Base-by-base conservation (phyloP, 2,888 invertebrate genomes). In the Arge pagana region DNA sequence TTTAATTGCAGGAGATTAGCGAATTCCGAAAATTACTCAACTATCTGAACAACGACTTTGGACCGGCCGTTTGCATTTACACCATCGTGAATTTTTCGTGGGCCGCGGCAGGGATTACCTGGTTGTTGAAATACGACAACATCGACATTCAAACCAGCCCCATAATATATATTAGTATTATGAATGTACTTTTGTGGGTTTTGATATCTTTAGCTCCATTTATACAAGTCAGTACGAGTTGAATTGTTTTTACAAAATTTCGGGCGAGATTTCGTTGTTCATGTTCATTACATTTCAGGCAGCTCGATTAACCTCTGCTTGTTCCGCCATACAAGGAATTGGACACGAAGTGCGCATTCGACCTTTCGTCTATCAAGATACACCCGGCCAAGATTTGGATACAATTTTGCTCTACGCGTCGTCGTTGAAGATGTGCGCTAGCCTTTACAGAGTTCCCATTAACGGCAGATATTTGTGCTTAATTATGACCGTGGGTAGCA, bases 291-390 rank as follows among this genome's bases (percentile, higher is more conserved):
- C 56, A 65, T 60, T 80, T 39, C 76, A 90, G 86, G 91, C 90
- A 13, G 87, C 90, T 1, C 82, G 89, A 48, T 79, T 92, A 55
- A 86, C 90, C 0, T 82, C 83, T 7, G 85, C 87, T 31, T 91
- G 90, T 64, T 81, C 83, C 16, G 81, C 82, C 59, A 83, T 89
- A n/a, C 86, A 85, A 72, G 82, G 82, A 13, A 85, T 88, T 49
- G 92, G 92, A 0, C 90, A 91, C 74, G 88, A 89, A 74, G 82
- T 90, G 43, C 82, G 90, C 48, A 85, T 86, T 10, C 82, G 90
- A 1, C 91, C 91, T 0, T 91, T 89, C 70, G 85, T 89, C 2
- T 90, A 91, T 77, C 89, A 89, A 71, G 85, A 86, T 64, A 88
- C 89, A 6, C 82, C 90, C 0, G 84, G 84, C 43, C 83, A 85